These are phyloP conservation scores for Malthinus flaveolus DNA, from an alignment of 2,888 invertebrate genomes.

Conservation along the genomic window DNA sequence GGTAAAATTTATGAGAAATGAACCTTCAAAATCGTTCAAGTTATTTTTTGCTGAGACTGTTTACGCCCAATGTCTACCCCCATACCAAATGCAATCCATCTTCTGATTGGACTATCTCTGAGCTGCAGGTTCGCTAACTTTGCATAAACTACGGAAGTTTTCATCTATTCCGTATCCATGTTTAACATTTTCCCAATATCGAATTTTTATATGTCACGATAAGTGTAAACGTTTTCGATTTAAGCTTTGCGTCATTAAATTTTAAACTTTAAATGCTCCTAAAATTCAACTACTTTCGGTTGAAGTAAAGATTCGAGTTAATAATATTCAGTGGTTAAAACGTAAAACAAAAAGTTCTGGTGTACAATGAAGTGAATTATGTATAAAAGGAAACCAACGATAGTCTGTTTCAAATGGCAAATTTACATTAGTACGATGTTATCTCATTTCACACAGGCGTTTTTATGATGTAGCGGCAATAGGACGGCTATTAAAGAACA, in stretches of 20 bases:
- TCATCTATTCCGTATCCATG: constrained; percentile 26
- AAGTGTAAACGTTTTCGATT: constrained; percentile 15
- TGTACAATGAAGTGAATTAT: background rate
- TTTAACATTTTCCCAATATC: constrained; percentile 27
- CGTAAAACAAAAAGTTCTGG: too few species aligned
- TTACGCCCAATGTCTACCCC: constrained; percentile 40
- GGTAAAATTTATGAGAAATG: constrained; percentile 55
- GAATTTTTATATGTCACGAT: constrained; percentile 25
- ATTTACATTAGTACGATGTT: constrained; percentile 27
- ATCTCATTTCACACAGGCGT: constrained; percentile 27
- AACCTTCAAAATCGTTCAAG: constrained; percentile 51
- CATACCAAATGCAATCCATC: constrained; percentile 44
- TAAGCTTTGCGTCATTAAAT: constrained; percentile 1
- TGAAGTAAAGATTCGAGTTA: background rate
- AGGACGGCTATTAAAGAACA: constrained; percentile 47
- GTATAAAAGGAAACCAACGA: constrained; percentile 2
- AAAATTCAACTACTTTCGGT: constrained; percentile 4
- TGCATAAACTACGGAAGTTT: constrained; percentile 34
- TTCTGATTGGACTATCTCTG: constrained; percentile 44
- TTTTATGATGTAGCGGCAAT: constrained; percentile 29
- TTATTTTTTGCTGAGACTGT: constrained; percentile 40
- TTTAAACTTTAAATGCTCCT: background rate
- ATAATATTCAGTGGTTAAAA: too few species aligned
- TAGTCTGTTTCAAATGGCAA: constrained; percentile 16
- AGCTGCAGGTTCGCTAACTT: constrained; percentile 39